Percentiles rank a stretch among this genome's conserved stretches.
These are phyloP conservation scores for Streptopelia turtur DNA, from an alignment of 2,797 vertebrate genomes.

Conservation along the genomic window DNA sequence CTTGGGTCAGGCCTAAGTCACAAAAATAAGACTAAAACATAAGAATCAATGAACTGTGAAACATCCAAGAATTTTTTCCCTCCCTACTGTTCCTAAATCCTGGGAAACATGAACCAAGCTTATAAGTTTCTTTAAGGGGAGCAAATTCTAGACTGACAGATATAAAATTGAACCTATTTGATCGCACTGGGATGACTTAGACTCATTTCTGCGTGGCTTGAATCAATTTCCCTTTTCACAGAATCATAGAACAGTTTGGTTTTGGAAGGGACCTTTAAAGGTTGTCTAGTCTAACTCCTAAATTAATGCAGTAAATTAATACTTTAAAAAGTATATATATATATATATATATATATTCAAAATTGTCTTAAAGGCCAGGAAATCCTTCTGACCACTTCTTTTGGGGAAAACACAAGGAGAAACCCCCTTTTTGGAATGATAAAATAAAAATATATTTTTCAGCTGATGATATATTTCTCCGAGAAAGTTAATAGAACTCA, in stretches of 20 bases:
- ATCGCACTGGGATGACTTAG: not conserved
- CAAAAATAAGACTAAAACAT: not conserved
- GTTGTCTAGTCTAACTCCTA: not conserved
- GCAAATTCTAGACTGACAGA: not conserved
- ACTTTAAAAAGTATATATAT: not conserved
- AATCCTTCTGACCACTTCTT: not conserved
- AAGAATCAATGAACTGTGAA: not conserved
- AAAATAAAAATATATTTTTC: not conserved
- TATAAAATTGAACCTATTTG: not conserved
- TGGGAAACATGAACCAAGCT: not conserved
- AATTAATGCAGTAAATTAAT: not conserved
- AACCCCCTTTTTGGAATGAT: not conserved
- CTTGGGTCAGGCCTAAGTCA: not conserved
- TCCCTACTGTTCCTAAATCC: not conserved
- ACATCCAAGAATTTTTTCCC: not conserved
- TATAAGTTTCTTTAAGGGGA: not conserved
- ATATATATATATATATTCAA: too few relatives aligned
- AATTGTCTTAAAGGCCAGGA: not conserved
- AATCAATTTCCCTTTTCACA: not conserved
- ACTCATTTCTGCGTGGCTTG: not conserved
- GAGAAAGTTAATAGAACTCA: not conserved
- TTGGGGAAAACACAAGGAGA: not conserved
- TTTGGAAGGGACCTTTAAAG: not conserved
- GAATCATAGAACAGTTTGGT: not conserved
- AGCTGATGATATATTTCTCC: not conserved